Percentiles rank a stretch among this genome's conserved stretches.
Conservation (phyloP, 2,113 vertebrate genomes). For the Peromyscus maniculatus region DNA sequence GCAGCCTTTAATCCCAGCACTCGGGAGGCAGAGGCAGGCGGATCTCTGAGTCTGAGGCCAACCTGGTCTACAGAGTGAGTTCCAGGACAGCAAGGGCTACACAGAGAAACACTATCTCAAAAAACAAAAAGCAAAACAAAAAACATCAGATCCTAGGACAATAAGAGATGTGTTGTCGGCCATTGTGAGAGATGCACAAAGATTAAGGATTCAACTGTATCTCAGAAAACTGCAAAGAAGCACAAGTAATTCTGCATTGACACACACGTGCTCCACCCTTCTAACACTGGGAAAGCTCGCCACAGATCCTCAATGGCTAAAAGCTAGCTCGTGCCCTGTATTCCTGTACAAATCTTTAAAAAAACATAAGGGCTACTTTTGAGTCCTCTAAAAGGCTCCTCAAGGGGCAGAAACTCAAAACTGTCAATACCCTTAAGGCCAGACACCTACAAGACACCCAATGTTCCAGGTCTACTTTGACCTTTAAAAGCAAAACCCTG, state of each 20-base stretch:
- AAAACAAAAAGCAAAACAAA: neutral
- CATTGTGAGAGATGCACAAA: neutral
- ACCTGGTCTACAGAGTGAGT: neutral
- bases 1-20: neutral
- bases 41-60: neutral
- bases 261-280: neutral
- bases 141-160: constrained; percentile 10
- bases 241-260: neutral
- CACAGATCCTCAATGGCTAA: neutral
- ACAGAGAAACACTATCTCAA: neutral
- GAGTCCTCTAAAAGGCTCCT: neutral
- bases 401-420: neutral
- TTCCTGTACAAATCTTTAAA: neutral
- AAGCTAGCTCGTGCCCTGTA: neutral
- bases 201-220: neutral
- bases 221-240: neutral
- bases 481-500: neutral
- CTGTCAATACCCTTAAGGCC: neutral
- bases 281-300: neutral
- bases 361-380: neutral
- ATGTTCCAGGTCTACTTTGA: neutral
- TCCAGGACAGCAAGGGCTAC: neutral
- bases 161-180: neutral
- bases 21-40: neutral
- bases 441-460: neutral